These are phyloP conservation scores for Tipula vernalis DNA, from an alignment of 2,888 invertebrate genomes.

Conservation along the genomic window DNA sequence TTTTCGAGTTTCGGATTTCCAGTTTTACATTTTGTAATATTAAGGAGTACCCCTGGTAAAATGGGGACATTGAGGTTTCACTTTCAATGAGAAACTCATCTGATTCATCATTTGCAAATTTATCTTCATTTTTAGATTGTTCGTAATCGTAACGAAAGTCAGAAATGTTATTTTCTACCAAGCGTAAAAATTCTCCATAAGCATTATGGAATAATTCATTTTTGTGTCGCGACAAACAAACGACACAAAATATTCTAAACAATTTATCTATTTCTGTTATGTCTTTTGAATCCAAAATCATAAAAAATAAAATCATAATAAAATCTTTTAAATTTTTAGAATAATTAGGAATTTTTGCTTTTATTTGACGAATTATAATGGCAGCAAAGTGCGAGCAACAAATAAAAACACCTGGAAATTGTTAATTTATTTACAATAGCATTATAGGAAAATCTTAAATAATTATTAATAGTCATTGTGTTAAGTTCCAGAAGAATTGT, in stretches of 20 bases:
- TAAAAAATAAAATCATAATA: no score
- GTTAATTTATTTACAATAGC: not conserved
- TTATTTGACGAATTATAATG: no score
- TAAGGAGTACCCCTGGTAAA: not conserved
- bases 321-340: no score
- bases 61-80: not conserved
- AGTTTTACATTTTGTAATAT: not conserved
- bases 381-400: no score
- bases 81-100: not conserved
- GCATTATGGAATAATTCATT: no score
- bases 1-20: not conserved
- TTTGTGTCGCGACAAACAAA: not conserved
- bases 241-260: not conserved
- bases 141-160: not conserved
- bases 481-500: not conserved
- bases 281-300: not conserved
- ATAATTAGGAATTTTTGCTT: no score
- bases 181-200: no score
- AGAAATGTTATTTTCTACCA: no score
- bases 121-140: not conserved
- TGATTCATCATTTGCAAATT: not conserved
- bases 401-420: no score
- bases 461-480: not conserved
- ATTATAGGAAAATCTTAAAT: not conserved
- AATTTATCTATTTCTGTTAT: not conserved